A percentile compares a stretch with the other conserved stretches of the same genome.
Conservation (phyloP, 2,113 vertebrate genomes). For the Pelecanoides urinatrix region DNA sequence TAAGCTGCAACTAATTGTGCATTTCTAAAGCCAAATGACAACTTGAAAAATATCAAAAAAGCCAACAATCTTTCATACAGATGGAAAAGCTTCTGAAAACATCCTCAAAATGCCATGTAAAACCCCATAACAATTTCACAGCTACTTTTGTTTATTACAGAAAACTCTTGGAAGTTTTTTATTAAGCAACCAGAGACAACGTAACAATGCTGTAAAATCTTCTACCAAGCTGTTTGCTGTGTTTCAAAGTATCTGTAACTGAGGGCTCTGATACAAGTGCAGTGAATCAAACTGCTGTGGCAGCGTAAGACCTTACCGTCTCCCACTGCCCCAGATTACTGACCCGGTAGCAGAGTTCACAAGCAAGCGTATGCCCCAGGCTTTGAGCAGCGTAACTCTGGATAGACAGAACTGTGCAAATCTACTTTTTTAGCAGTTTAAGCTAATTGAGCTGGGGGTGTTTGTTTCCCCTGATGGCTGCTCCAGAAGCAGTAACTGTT, state of each 20-base stretch:
- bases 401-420: not conserved
- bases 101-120: slow-evolving; percentile 21
- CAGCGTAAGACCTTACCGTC: not conserved
- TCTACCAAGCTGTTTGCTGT: not conserved
- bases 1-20: not conserved
- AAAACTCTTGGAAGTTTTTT: not conserved
- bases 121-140: slow-evolving; percentile 12
- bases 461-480: not conserved
- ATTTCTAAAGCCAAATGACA: slow-evolving; percentile 19
- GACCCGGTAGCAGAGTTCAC: not conserved
- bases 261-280: not conserved
- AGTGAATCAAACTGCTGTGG: not conserved
- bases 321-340: not conserved
- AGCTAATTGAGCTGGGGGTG: not conserved
- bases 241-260: not conserved
- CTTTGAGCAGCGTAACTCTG: not conserved
- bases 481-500: not conserved
- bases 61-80: not conserved
- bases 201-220: not conserved
- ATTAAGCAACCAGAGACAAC: not conserved
- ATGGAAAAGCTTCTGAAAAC: slow-evolving; percentile 35
- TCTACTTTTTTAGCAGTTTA: not conserved
- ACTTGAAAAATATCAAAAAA: not conserved
- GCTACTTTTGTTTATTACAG: slow-evolving; percentile 2
- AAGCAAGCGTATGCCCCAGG: fast-evolving